A percentile compares a stretch with the other conserved stretches of the same genome.
phyloP scores from a whole-genome alignment of 2,113 vertebrate genomes.

The Formicarius rufipectus region DNA sequence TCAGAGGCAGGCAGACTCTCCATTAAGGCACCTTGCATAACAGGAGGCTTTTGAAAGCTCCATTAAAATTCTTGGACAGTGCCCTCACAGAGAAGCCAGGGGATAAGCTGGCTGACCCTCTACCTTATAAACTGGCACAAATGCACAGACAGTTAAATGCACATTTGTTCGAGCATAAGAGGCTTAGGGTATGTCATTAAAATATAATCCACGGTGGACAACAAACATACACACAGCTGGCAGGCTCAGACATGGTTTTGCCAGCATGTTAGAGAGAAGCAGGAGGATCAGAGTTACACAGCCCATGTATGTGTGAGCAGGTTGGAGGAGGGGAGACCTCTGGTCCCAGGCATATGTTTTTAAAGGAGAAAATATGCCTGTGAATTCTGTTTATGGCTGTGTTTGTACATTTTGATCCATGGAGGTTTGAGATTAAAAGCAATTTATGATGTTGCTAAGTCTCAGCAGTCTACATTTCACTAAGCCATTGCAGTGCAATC shows the following conservation, averaged over 20 bases:
- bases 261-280: neutral
- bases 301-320: accelerated
- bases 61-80: constrained; percentile 25
- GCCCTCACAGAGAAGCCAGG: neutral
- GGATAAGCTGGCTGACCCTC: constrained; percentile 15
- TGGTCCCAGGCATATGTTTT: neutral
- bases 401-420: neutral
- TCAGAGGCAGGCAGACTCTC: neutral
- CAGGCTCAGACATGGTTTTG: neutral
- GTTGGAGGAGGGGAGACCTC: neutral
- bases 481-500: constrained; percentile 5
- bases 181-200: constrained; percentile 52
- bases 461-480: neutral
- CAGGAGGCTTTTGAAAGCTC: neutral
- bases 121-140: neutral
- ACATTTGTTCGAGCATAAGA: constrained; percentile 1
- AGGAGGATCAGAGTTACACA: neutral
- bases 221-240: neutral
- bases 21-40: neutral
- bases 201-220: constrained; percentile 20
- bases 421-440: constrained; percentile 20
- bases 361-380: constrained; percentile 7
- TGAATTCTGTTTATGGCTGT: neutral
- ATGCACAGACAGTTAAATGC: neutral
- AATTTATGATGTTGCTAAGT: neutral